phyloP scores from a whole-genome alignment of 2,888 invertebrate genomes.

The Ophion ventricosus region DNA sequence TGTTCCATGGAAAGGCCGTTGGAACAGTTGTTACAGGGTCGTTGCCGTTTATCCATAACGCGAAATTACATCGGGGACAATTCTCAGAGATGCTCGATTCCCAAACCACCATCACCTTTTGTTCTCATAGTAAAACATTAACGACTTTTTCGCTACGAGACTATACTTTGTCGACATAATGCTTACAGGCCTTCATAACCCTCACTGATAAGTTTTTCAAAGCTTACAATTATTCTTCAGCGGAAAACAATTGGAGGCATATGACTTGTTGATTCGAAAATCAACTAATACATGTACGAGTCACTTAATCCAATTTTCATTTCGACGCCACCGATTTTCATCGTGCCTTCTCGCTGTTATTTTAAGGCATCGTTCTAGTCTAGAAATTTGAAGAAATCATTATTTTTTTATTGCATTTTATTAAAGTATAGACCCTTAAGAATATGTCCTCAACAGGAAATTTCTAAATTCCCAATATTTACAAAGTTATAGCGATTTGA shows the following conservation, averaged over 20 bases:
- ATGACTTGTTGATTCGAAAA: background rate
- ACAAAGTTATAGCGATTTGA: too few species aligned
- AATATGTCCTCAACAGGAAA: too few species aligned
- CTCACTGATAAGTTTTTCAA: background rate
- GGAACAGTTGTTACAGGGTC: slow-evolving; percentile 69
- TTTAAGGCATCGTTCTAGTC: too few species aligned
- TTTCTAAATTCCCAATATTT: too few species aligned
- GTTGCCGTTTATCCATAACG: slow-evolving; percentile 76
- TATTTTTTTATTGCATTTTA: too few species aligned
- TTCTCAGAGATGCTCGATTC: slow-evolving; percentile 40
- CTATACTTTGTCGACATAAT: background rate
- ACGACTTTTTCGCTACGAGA: slow-evolving; percentile 22
- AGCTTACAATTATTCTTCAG: background rate
- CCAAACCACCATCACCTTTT: slow-evolving; percentile 58
- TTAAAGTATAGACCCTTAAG: too few species aligned
- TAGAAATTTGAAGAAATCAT: too few species aligned
- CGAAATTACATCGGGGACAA: slow-evolving; percentile 68
- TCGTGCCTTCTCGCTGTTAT: background rate
- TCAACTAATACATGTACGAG: background rate
- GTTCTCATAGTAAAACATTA: slow-evolving; percentile 60
- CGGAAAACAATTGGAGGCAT: background rate
- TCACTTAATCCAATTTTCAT: slow-evolving; percentile 55
- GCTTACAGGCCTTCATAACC: slow-evolving; percentile 12
- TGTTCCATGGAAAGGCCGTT: slow-evolving; percentile 19
- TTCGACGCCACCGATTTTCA: slow-evolving; percentile 41